These are phyloP conservation scores for Ctenodactylus gundi DNA, from an alignment of 2,113 vertebrate genomes.

Conservation along the genomic window DNA sequence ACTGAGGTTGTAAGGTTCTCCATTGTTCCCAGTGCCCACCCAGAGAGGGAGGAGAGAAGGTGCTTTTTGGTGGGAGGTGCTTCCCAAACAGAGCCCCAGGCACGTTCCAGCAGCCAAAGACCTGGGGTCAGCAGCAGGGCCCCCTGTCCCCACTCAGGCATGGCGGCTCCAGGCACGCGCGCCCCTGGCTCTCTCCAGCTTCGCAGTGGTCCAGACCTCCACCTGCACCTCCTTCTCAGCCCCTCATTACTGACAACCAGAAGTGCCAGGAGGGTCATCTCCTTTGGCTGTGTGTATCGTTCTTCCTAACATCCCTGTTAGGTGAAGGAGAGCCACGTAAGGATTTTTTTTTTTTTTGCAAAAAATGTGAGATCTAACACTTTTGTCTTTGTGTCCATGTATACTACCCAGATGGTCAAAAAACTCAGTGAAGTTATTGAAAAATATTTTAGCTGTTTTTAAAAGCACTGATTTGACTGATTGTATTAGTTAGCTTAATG, in stretches of 20 bases:
- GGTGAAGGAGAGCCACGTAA: neutral
- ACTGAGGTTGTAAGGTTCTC: neutral
- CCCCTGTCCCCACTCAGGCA: neutral
- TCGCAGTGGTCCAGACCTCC: accelerated
- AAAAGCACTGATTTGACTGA: neutral
- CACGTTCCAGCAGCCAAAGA: neutral
- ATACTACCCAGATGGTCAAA: neutral
- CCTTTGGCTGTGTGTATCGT: accelerated
- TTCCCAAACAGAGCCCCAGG: neutral
- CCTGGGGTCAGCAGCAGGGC: neutral
- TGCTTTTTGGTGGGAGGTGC: neutral
- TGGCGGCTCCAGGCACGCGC: neutral
- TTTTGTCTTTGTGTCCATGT: neutral
- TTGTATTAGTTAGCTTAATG: neutral
- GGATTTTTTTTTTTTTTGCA: neutral
- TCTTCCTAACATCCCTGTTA: neutral
- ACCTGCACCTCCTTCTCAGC: neutral
- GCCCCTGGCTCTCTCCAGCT: neutral
- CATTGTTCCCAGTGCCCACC: neutral
- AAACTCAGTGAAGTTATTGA: neutral
- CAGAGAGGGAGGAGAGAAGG: neutral
- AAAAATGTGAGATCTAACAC: neutral
- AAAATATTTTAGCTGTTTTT: neutral
- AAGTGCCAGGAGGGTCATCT: neutral
- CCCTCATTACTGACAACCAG: neutral